Percentiles rank a stretch among this genome's conserved stretches.
Evolutionary conservation across 2,888 invertebrate genomes (phyloP).

Genomic region (Drosophila greeni): DNA sequence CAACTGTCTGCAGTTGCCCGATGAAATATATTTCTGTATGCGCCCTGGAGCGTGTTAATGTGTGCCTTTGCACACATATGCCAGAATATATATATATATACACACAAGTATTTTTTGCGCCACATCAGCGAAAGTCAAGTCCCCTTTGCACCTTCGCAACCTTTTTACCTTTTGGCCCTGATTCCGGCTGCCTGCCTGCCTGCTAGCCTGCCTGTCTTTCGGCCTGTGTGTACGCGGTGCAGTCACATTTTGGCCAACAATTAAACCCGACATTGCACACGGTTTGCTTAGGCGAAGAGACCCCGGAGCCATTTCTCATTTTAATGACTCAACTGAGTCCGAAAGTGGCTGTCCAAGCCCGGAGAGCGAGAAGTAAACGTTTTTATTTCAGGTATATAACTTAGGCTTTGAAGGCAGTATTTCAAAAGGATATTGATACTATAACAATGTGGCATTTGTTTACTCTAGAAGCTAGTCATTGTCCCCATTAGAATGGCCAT

Average conservation of each 20-base stretch:
- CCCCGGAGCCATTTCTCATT: constrained; percentile 69
- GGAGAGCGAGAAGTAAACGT: constrained; percentile 7
- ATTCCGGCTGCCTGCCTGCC: constrained; percentile 20
- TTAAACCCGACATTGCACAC: constrained; percentile 61
- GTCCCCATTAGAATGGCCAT: neutral
- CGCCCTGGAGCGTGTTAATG: constrained; percentile 34
- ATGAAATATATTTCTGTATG: constrained; percentile 18
- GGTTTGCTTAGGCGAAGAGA: constrained; percentile 56
- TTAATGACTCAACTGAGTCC: constrained; percentile 67
- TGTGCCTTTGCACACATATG: constrained; percentile 29
- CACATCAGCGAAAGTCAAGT: constrained; percentile 56
- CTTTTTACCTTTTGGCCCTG: constrained; percentile 42
- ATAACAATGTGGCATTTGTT: neutral
- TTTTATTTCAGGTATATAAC: neutral
- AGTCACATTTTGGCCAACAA: constrained; percentile 59
- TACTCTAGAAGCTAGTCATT: neutral
- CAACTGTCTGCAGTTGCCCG: constrained; percentile 41
- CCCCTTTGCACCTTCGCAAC: constrained; percentile 25
- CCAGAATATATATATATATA: constrained; percentile 1
- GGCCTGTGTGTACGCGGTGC: constrained; percentile 42
- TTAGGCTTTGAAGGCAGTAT: neutral
- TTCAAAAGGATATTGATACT: neutral
- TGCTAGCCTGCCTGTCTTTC: constrained; percentile 7
- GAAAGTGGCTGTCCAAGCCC: constrained; percentile 11
- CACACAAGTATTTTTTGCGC: constrained; percentile 9